A percentile compares a stretch with the other conserved stretches of the same genome.
Evolutionary conservation across 2,113 vertebrate genomes (phyloP).

Genomic region (Perognathus longimembris): DNA sequence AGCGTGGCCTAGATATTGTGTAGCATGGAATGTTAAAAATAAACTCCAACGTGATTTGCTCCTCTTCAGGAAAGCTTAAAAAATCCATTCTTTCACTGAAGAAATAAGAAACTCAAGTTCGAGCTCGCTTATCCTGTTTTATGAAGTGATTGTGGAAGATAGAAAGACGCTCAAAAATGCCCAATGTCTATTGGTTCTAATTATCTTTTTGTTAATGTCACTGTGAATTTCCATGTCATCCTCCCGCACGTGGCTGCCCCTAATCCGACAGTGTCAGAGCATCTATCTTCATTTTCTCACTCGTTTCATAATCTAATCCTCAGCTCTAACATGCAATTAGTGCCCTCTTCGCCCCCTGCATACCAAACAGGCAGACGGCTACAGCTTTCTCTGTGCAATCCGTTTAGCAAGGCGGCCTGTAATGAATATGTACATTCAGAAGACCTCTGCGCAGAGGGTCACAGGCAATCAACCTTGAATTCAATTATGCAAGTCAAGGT

Average conservation of each 20-base stretch:
- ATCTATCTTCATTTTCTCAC: constrained; percentile 99
- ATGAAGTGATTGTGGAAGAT: constrained; percentile 69
- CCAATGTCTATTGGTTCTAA: constrained; percentile 73
- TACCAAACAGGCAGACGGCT: constrained; percentile 94
- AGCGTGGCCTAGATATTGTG: constrained; percentile 5
- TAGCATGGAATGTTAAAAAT: not conserved
- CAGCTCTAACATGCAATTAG: constrained; percentile 99
- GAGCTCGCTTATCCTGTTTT: constrained; percentile 30
- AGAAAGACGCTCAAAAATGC: constrained; percentile 60
- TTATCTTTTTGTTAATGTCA: constrained; percentile 85
- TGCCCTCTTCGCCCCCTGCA: constrained; percentile 94
- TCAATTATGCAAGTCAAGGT: constrained; percentile 99
- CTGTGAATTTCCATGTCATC: constrained; percentile 92
- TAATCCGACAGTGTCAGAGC: constrained; percentile 98
- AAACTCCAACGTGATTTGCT: not conserved
- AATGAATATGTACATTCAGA: constrained; percentile 99
- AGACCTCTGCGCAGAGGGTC: constrained; percentile 95
- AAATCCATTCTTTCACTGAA: constrained; percentile 32
- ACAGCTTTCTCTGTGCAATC: constrained; percentile 98
- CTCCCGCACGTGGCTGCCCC: constrained; percentile 89
- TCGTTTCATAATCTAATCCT: constrained; percentile 99
- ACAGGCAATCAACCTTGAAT: constrained; percentile 99
- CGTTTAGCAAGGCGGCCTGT: constrained; percentile 93
- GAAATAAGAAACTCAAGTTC: constrained; percentile 4
- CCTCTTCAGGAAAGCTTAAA: constrained; percentile 36